Conservation (phyloP, 2,797 vertebrate species). For the Rhabdomys pumilio region DNA sequence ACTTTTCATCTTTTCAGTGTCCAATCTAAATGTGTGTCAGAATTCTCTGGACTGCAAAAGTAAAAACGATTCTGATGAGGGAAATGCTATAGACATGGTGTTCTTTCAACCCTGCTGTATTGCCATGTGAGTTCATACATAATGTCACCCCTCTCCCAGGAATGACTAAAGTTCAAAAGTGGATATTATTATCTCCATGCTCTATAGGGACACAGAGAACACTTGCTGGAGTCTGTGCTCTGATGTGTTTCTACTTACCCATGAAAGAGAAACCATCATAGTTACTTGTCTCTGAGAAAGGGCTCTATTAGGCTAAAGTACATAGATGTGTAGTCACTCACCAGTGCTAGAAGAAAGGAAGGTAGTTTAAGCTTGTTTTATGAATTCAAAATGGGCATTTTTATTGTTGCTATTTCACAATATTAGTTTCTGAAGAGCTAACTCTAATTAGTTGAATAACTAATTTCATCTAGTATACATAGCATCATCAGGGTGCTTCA, state of each 20-base stretch:
- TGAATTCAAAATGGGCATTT: not conserved
- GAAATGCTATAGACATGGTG: not conserved
- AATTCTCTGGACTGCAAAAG: constrained; percentile 42
- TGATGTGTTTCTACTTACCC: not conserved
- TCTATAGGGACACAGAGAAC: not conserved
- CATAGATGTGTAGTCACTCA: not conserved
- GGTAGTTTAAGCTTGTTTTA: not conserved
- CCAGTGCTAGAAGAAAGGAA: not conserved
- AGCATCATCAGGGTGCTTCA: constrained; percentile 19
- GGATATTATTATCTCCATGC: not conserved
- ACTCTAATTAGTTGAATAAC: constrained; percentile 16
- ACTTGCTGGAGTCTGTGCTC: not conserved
- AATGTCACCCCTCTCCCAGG: not conserved
- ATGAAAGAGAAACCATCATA: not conserved
- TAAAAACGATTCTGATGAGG: constrained; percentile 6
- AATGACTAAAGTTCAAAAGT: not conserved
- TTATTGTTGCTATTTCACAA: constrained; percentile 14
- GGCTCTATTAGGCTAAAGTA: not conserved
- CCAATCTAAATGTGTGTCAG: constrained; percentile 44
- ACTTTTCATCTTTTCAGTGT: constrained; percentile 4
- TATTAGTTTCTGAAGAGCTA: not conserved
- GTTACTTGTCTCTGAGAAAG: constrained; percentile 3
- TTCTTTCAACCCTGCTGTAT: not conserved
- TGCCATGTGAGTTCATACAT: not conserved
- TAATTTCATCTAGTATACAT: constrained; percentile 35